Conservation (phyloP, 2,113 vertebrate genomes). For the Progne subis region DNA sequence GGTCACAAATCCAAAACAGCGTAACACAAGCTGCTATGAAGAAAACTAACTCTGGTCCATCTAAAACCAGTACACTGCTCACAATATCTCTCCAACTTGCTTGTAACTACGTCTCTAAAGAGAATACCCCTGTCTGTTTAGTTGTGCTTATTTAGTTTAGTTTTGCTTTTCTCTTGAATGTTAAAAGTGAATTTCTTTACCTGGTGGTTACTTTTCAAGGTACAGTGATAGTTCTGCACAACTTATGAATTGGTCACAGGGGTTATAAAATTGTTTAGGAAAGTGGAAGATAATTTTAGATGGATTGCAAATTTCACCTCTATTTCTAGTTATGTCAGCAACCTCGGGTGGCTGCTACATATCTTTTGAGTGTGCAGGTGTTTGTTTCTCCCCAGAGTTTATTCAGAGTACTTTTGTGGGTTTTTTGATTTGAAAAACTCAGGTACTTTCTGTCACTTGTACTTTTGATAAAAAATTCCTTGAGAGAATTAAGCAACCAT, state of each 20-base stretch:
- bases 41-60: background rate
- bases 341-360: background rate
- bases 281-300: background rate
- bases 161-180: background rate
- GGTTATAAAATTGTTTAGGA: background rate
- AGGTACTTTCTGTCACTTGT: background rate
- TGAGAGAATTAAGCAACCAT: background rate
- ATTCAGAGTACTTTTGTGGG: background rate
- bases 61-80: background rate
- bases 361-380: background rate
- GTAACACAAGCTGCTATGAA: accelerated
- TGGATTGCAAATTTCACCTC: background rate
- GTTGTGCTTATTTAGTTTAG: background rate
- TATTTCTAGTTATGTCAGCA: accelerated
- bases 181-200: background rate
- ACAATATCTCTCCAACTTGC: background rate
- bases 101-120: background rate
- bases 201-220: background rate
- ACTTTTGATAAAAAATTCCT: background rate
- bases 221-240: background rate
- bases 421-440: background rate
- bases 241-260: background rate
- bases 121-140: background rate
- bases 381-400: background rate
- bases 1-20: background rate